A percentile compares a stretch with the other conserved stretches of the same genome.
phyloP scores from a whole-genome alignment of 2,113 vertebrate species.

The Polypterus senegalus region DNA sequence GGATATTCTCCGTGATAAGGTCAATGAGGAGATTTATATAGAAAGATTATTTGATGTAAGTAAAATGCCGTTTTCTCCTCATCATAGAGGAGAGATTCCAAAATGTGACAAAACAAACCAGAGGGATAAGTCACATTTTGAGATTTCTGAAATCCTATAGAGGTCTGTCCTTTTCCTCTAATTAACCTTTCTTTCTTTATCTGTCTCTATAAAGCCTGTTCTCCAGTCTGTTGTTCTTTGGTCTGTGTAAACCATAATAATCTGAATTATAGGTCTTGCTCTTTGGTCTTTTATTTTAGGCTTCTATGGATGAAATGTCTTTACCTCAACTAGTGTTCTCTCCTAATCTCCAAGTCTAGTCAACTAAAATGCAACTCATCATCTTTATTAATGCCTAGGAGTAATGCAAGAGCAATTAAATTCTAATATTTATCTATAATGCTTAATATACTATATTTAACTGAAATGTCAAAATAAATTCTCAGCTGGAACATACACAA shows the following conservation, averaged over 20 bases:
- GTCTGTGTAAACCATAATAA: constrained; percentile 57
- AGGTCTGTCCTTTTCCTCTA: constrained; percentile 46
- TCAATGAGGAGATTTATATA: constrained; percentile 98
- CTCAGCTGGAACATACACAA: too few relatives aligned
- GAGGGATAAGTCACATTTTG: constrained; percentile 99
- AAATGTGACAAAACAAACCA: constrained; percentile 98
- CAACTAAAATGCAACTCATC: too few relatives aligned
- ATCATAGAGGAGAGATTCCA: constrained; percentile 81
- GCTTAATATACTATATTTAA: too few relatives aligned
- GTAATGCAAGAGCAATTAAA: too few relatives aligned
- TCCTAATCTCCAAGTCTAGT: constrained; percentile 15
- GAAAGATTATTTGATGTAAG: constrained; percentile 99
- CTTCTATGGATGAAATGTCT: constrained; percentile 38
- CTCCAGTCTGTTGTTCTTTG: constrained; percentile 55
- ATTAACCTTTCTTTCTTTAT: constrained; percentile 34
- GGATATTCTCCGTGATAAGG: constrained; percentile 97
- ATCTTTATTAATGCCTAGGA: too few relatives aligned
- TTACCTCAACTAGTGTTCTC: constrained; percentile 65
- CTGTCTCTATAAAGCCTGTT: constrained; percentile 53
- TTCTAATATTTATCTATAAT: too few relatives aligned
- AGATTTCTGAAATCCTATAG: constrained; percentile 51
- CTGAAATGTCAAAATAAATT: too few relatives aligned
- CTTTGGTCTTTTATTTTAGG: constrained; percentile 36
- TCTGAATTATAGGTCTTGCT: constrained; percentile 38
- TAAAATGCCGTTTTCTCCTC: constrained; percentile 92